Evolutionary conservation across 1,140 invertebrate species (phyloP), one percentile per base, ranked within the genome.

Genomic region (Zaprionus africanus): DNA sequence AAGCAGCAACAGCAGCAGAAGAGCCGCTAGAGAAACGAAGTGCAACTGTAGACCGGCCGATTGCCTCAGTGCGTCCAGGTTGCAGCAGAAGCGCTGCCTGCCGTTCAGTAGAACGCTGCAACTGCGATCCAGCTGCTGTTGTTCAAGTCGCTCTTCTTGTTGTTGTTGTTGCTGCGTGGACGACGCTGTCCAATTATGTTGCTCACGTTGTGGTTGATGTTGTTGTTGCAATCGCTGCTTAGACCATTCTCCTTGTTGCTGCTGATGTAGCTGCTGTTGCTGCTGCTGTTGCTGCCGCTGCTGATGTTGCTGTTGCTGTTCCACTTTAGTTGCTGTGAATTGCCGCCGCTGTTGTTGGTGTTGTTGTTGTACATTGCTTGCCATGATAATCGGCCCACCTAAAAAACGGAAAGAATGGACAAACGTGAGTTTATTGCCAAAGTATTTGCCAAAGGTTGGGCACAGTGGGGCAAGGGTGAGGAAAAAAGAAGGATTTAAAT

Each of bases 371-470:
- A 90, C 88, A 91, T 91, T 83, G 90, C 88, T 86, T 91, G 88
- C 88, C 88, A 91, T 91, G 90, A 91, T 91, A 91, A 90, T 90
- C 79, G 88, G 88, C 88, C 91, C 88, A 91, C 88, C 88, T 91
- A 56, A 0, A 78, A 82, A 1, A 22, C n/a, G 53, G 41, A 41
- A 28, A 22, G 15, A 41, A 28, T 24, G n/a, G 7, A 22, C 6
- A 49, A 12, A 5, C 9, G 36, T 19, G 5, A 60, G 58, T 51
- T 41, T 53, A 26, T 28, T 62, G 41, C 41, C 17, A n/a, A 43
- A 17, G 24, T 26, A 24, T 43, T 51, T 41, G 34, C 1, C 34
- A 54, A 54, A 28, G 11, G 2, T 13, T 19, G n/a, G 0, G 53
- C 53, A 68, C 64, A 61, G 64, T 74, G 71, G 36, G 19, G 11